A percentile compares a stretch with the other conserved stretches of the same genome.
These are phyloP conservation scores for Bombylius major DNA, from an alignment of 2,888 invertebrate genomes.

Conservation along the genomic window DNA sequence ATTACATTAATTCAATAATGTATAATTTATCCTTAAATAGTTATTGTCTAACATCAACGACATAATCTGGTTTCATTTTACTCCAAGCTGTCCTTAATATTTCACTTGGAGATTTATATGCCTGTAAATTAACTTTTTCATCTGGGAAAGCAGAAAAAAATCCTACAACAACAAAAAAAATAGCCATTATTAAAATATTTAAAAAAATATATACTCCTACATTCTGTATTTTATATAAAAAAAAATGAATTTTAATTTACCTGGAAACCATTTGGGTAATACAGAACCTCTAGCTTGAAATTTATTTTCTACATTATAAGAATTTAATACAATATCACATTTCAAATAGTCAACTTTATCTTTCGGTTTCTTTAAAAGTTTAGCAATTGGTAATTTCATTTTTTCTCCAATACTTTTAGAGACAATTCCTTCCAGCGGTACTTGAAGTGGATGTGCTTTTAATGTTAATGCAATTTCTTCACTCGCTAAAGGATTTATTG, in stretches of 20 bases:
- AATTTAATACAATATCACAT: conserved; percentile 4
- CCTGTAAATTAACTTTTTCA: conserved; percentile 1
- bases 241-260: not conserved
- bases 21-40: too few species aligned
- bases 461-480: conserved; percentile 5
- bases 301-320: conserved; percentile 4
- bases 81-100: conserved; percentile 7
- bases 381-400: not conserved
- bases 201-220: not conserved
- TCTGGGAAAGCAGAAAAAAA: conserved; percentile 7
- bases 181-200: not conserved
- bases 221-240: not conserved
- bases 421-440: conserved; percentile 3
- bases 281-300: conserved; percentile 9
- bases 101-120: conserved; percentile 7
- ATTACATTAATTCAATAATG: too few species aligned
- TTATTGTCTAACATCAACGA: not conserved
- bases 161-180: conserved; percentile 1
- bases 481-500: not conserved
- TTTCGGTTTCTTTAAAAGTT: not conserved
- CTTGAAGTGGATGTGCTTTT: conserved; percentile 1
- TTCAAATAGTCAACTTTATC: conserved; percentile 2
- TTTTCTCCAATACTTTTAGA: not conserved
- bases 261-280: conserved; percentile 11
- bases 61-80: conserved; percentile 6